phyloP scores from a whole-genome alignment of 1,140 invertebrate genomes.

The Sogatella furcifera region DNA sequence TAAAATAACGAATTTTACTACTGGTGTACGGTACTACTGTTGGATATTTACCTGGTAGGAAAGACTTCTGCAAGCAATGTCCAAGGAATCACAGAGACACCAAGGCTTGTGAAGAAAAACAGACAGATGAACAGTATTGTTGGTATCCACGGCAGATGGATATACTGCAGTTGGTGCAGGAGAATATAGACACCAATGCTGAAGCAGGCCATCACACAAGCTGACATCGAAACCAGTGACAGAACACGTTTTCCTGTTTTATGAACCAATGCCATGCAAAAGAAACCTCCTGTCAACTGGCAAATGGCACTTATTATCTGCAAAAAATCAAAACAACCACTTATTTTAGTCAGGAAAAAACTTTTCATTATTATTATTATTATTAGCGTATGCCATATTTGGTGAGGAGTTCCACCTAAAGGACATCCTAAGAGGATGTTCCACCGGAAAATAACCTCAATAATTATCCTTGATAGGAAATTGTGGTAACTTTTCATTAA shows the following conservation, averaged over 20 bases:
- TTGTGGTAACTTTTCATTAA: too few species aligned
- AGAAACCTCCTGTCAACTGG: conserved; percentile 12
- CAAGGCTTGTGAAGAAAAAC: conserved; percentile 21
- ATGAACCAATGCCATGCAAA: conserved; percentile 16
- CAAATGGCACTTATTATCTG: neutral
- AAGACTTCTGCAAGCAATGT: conserved; percentile 26
- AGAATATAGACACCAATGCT: conserved; percentile 17
- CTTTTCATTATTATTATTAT: too few species aligned
- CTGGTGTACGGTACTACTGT: too few species aligned
- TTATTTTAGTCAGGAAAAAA: too few species aligned
- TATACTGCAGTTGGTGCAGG: neutral
- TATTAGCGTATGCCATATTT: too few species aligned
- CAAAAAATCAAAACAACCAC: too few species aligned
- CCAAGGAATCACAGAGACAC: conserved; percentile 25
- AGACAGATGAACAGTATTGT: conserved; percentile 17
- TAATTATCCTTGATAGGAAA: too few species aligned
- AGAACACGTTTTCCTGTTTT: conserved; percentile 31
- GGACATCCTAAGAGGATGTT: too few species aligned
- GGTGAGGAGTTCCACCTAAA: too few species aligned
- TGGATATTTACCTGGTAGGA: conserved; percentile 22
- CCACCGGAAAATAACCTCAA: too few species aligned
- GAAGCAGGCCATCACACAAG: conserved; percentile 18
- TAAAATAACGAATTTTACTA: too few species aligned
- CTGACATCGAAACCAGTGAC: conserved; percentile 28
- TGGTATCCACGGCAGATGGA: conserved; percentile 18